Percentiles rank a stretch among this genome's conserved stretches.
Evolutionary conservation across 92 coral and sea anemone species (phyloP).

Genomic region (Siderastrea siderea): DNA sequence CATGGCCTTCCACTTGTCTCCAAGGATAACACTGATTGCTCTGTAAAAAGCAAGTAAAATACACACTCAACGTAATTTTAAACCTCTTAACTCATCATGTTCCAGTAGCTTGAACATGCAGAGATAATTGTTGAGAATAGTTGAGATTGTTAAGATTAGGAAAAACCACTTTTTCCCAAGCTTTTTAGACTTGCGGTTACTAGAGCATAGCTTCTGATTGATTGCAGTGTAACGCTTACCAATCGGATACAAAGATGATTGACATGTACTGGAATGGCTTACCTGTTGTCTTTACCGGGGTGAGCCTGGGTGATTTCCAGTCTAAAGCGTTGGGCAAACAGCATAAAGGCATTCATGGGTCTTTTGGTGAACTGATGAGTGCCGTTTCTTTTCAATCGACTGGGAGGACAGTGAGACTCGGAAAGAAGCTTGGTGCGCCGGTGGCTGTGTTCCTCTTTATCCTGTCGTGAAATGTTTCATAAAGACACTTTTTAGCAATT

Average conservation of each 20-base stretch:
- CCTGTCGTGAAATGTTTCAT: constrained; percentile 50
- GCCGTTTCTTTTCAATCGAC: constrained; percentile 63
- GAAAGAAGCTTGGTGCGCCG: constrained; percentile 67
- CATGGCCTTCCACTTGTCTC: constrained; percentile 95
- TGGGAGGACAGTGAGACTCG: constrained; percentile 31
- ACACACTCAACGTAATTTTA: no score
- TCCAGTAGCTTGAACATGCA: no score
- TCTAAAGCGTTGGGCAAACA: constrained; percentile 94
- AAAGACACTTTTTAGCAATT: background rate
- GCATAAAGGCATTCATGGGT: constrained; percentile 99
- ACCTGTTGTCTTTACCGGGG: constrained; percentile 99
- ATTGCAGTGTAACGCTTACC: background rate
- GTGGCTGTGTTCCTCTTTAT: constrained; percentile 86
- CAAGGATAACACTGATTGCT: constrained; percentile 98
- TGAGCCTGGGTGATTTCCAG: constrained; percentile 96
- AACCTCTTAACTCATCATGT: no score
- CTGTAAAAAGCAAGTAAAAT: constrained; percentile 28
- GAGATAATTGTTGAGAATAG: no score
- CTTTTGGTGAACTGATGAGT: constrained; percentile 79
- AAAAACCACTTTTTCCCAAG: no score
- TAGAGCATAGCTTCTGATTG: no score
- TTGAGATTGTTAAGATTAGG: no score
- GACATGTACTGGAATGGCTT: background rate
- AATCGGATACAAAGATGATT: background rate
- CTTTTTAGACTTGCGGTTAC: background rate